A percentile compares a stretch with the other conserved stretches of the same genome.
These are phyloP conservation scores for Synergus gifuensis DNA, from an alignment of 2,888 invertebrate species.

Conservation along the genomic window DNA sequence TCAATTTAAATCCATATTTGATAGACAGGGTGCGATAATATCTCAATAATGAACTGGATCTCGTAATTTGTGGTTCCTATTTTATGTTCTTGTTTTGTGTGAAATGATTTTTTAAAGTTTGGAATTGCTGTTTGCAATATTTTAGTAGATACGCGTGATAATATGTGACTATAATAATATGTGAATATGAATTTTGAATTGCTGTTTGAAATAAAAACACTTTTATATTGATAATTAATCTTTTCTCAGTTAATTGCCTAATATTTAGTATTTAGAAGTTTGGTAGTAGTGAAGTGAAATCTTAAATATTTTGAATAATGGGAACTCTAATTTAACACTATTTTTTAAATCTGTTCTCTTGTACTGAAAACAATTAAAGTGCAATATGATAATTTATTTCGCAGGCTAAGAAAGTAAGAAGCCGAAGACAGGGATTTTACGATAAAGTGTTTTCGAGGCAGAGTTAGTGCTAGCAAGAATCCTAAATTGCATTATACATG, in stretches of 20 bases:
- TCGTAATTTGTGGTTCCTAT: background rate
- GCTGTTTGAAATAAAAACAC: background rate
- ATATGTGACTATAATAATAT: too few relatives aligned
- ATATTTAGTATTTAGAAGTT: background rate
- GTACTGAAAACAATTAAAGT: background rate
- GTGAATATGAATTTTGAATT: too few relatives aligned
- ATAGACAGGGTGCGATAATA: background rate
- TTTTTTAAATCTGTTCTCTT: background rate
- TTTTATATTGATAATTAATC: background rate
- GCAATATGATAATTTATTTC: background rate
- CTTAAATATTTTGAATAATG: too few relatives aligned
- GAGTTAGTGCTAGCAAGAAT: background rate
- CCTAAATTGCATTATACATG: background rate
- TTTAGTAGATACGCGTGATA: too few relatives aligned
- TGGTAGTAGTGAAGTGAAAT: background rate
- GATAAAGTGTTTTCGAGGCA: background rate
- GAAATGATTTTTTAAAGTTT: conserved; percentile 16
- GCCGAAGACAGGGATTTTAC: background rate
- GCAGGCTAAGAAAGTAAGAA: background rate
- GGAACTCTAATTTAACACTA: too few relatives aligned
- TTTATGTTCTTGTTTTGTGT: conserved; percentile 13
- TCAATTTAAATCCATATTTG: background rate
- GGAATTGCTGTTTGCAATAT: background rate
- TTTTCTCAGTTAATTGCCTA: background rate
- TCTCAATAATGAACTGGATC: background rate